These are phyloP conservation scores for Smutsia temminckii DNA, from an alignment of 2,797 vertebrate species.

Conservation along the genomic window DNA sequence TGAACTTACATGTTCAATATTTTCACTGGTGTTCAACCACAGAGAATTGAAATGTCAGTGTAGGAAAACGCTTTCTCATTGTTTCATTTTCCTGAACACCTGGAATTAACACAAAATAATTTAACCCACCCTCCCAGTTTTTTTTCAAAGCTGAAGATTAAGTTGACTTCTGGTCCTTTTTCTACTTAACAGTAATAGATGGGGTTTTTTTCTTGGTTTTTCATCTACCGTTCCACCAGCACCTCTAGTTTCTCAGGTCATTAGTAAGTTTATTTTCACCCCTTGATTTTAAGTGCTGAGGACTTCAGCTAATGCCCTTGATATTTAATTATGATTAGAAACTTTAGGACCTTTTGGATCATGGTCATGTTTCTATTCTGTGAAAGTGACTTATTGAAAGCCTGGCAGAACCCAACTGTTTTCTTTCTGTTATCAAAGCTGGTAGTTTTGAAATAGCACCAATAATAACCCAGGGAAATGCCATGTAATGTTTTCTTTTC, in stretches of 20 bases:
- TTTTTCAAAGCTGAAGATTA: constrained; percentile 23
- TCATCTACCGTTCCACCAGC: not conserved
- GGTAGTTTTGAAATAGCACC: constrained; percentile 69
- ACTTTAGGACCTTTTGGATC: constrained; percentile 74
- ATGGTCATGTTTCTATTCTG: constrained; percentile 71
- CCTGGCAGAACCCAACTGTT: constrained; percentile 83
- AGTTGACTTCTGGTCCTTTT: constrained; percentile 46
- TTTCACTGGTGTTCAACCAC: constrained; percentile 37
- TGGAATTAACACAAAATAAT: constrained; percentile 51
- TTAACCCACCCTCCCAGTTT: constrained; percentile 34
- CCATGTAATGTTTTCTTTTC: constrained; percentile 71
- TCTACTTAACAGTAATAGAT: constrained; percentile 43
- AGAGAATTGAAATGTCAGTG: constrained; percentile 65
- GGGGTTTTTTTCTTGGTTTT: not conserved
- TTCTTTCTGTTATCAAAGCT: constrained; percentile 84
- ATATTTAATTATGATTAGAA: constrained; percentile 68
- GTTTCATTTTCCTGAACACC: constrained; percentile 52
- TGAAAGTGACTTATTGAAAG: constrained; percentile 79
- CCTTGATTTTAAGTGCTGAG: constrained; percentile 40
- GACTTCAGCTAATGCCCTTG: constrained; percentile 79
- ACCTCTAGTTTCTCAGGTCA: constrained; percentile 45
- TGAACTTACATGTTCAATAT: constrained; percentile 59
- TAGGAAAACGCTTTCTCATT: constrained; percentile 43
- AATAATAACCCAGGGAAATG: constrained; percentile 72
- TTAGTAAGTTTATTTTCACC: constrained; percentile 40